A percentile compares a stretch with the other conserved stretches of the same genome.
Conservation (phyloP, 2,888 invertebrate genomes). For the Prostheceraeus crozeri region DNA sequence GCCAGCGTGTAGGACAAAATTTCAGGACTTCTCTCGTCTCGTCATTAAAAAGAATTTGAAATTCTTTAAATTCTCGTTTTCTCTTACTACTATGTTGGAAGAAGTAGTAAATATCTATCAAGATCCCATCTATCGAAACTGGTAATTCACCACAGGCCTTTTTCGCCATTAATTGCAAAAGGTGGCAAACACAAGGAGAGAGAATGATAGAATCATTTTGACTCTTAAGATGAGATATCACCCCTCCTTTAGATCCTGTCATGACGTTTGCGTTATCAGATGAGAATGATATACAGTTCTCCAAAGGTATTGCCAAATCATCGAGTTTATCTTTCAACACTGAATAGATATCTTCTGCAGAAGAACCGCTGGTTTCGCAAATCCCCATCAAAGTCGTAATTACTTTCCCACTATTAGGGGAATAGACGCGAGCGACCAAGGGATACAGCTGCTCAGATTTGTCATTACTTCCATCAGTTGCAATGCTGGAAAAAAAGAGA, state of each 20-base stretch:
- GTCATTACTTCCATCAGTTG: too few relatives aligned
- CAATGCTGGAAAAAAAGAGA: too few relatives aligned
- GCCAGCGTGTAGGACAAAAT: conserved; percentile 15
- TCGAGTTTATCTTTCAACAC: neutral
- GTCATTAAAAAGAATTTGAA: conserved; percentile 2
- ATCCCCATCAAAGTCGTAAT: too few relatives aligned
- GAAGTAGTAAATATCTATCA: conserved; percentile 5
- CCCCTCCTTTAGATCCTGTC: neutral
- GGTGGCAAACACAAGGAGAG: conserved; percentile 11
- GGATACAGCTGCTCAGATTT: too few relatives aligned
- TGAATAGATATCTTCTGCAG: neutral
- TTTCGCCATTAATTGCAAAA: neutral
- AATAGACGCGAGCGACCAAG: too few relatives aligned
- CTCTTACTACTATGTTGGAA: conserved; percentile 12
- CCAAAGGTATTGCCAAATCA: neutral
- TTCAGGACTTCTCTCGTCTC: neutral
- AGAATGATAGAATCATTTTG: neutral
- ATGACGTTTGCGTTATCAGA: conserved; percentile 16
- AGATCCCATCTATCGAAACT: neutral
- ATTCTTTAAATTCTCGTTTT: neutral
- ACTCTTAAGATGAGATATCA: neutral
- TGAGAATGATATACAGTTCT: neutral
- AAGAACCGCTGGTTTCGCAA: too few relatives aligned
- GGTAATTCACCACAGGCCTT: conserved; percentile 7
- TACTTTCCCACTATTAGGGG: too few relatives aligned